Base-by-base conservation (phyloP, 2,888 invertebrate genomes). In the Lasioglossum lativentre region DNA sequence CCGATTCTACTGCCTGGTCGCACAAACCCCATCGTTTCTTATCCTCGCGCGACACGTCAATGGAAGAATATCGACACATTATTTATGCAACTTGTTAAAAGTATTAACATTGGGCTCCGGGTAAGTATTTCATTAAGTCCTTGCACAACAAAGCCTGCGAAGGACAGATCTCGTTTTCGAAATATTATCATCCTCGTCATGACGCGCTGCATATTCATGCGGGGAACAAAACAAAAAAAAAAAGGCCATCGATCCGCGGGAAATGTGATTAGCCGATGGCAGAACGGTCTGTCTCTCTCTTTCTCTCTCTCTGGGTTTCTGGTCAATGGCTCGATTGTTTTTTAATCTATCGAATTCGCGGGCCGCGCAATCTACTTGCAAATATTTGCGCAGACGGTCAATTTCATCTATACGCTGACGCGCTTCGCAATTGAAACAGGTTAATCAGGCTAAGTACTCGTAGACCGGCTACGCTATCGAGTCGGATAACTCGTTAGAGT, bases 251-350 rank as follows among this genome's bases (percentile, higher is more conserved):
- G 59, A 75, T 63, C 52, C 79, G 71, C 47, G 59, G 75, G 42
- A 75, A 75, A 74, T 78, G 63, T 89, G 84, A 88, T 88, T 89
- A 87, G 88, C 90, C 81, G 80, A 79, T 63, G 42, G 72, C 76
- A 85, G 40, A 76, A 63, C 23, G 47, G 30, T 23, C 59, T 5
- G 23, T 27, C 38, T 73, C 16, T n/a, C 30, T 23, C 34, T n/a
- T 23, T 23, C n/a, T 16, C 59, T 5, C 27, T 27, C 38, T 73
- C 16, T n/a, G n/a, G 47, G 71, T 45, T 78, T 73, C 40, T 71
- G 38, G 38, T 23, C 47, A 30, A 14, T 4, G 75, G 30, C 14
- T 38, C 59, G 10, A 71, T 77, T 30, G 30, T n/a, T 42, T 52
- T 75, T 42, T 38, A 52, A 27, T 75, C 40, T 23, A 80, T 68